Conservation (phyloP, 2,113 vertebrate species). For the Gambusia holbrooki region DNA sequence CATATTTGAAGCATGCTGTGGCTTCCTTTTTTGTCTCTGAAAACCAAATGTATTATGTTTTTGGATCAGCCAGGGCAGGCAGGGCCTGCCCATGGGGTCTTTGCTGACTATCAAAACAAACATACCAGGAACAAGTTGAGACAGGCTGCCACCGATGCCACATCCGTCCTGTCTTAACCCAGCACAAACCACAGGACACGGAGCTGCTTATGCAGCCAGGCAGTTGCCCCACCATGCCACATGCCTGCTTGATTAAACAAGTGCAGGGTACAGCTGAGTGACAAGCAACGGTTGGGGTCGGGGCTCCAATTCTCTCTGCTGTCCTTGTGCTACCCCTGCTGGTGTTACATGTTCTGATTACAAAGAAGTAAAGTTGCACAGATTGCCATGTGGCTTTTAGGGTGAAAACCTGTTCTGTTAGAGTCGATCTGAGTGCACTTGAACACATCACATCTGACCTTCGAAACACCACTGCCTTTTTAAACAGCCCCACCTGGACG, state of each 20-base stretch:
- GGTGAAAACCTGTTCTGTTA: background rate
- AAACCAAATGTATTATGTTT: conserved; percentile 70
- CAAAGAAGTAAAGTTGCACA: conserved; percentile 23
- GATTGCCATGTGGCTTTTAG: conserved; percentile 11
- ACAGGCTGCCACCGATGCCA: conserved; percentile 71
- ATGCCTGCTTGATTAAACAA: conserved; percentile 71
- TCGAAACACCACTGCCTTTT: background rate
- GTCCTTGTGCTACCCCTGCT: background rate
- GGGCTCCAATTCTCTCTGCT: conserved; percentile 25
- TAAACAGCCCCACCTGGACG: background rate
- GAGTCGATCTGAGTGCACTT: background rate
- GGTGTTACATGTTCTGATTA: conserved; percentile 1
- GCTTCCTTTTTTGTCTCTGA: conserved; percentile 68
- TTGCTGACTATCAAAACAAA: conserved; percentile 79
- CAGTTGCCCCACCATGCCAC: conserved; percentile 72
- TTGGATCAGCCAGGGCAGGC: conserved; percentile 55
- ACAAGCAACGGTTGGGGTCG: conserved; percentile 43
- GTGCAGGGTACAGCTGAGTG: conserved; percentile 59
- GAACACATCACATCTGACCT: background rate
- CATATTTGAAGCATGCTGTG: conserved; percentile 66
- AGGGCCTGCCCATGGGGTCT: conserved; percentile 65
- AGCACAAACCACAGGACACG: conserved; percentile 71
- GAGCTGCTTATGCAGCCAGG: conserved; percentile 54
- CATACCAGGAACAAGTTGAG: conserved; percentile 74
- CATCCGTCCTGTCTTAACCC: conserved; percentile 74